Base-by-base conservation (phyloP, 1,140 invertebrate genomes). In the Aphis gossypii region DNA sequence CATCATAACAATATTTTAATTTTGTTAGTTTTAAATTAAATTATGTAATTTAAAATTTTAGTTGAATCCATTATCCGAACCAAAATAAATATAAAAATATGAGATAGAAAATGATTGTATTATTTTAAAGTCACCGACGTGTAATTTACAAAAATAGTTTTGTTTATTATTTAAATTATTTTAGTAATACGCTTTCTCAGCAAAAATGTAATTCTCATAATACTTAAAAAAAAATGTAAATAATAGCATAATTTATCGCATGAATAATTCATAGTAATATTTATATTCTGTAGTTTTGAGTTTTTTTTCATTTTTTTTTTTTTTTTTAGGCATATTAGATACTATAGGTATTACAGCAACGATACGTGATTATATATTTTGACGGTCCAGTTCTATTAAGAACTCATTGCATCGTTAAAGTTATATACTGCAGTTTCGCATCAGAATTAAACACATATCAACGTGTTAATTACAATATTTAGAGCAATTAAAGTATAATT, bases 211-310 rank as follows among this genome's bases (percentile, higher is more conserved):
- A 6, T 76, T 35, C 30, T n/a, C 14, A 76, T 76, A 76, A 18
- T 76, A 76, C 30, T n/a, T 76, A 76, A 51, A 51, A 51, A 76
- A 76, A 76, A 76, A 76, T 76, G 60, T 76, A n/a, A n/a, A 76
- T 76, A 76, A 76, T 76, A 76, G n/a, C n/a, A 76, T 76, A 76
- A 76, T 76, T 76, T 76, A 76, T 76, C n/a, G 60, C 60, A 76
- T 76, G 60, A 76, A 76, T 76, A 76, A 76, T 76, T 76, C 60
- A 76, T 76, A 35, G 60, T n/a, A n/a, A 68, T 68, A 68, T 68
- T 14, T 76, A 76, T 76, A n/a, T 76, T n/a, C n/a, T 76, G 60
- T 76, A n/a, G 3, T 76, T 76, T 76, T 76, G 30, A 76, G 60
- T 18, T 76, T 76, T 76, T 68, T 2, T 68, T 11, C 30, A 68